Conservation (phyloP, 64 coral and sea anemone species). For the Dendronephthya gigantea region DNA sequence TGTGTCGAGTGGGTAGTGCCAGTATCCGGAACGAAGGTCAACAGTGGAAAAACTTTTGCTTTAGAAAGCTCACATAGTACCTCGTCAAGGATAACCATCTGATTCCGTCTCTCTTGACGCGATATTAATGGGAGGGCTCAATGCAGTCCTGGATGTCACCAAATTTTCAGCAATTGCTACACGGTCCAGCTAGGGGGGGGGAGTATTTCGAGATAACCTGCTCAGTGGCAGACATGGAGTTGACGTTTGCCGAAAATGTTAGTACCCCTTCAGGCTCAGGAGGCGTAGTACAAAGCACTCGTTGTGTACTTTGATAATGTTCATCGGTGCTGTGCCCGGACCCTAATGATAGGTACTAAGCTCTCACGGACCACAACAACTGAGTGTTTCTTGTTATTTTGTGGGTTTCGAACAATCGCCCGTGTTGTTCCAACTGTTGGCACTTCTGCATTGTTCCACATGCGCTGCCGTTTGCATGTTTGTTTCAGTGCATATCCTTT, state of each 20-base stretch:
- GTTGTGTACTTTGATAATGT: background rate
- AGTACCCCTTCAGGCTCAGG: background rate
- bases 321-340: background rate
- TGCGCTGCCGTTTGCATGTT: background rate
- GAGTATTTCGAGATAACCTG: constrained; percentile 4
- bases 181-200: background rate
- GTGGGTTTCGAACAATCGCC: background rate
- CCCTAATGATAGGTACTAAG: background rate
- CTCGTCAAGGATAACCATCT: constrained; percentile 24
- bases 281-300: background rate
- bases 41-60: background rate
- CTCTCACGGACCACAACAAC: background rate
- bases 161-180: background rate
- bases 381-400: background rate
- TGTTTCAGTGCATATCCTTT: background rate
- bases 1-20: background rate
- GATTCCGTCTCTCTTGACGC: constrained; percentile 13
- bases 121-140: background rate
- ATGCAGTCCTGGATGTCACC: background rate
- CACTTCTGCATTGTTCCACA: constrained; percentile 10
- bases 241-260: background rate
- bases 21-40: background rate
- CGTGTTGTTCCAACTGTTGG: background rate
- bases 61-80: background rate
- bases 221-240: background rate